A percentile compares a stretch with the other conserved stretches of the same genome.
Conservation (phyloP, 2,797 vertebrate species). For the Chrysocyon brachyurus region DNA sequence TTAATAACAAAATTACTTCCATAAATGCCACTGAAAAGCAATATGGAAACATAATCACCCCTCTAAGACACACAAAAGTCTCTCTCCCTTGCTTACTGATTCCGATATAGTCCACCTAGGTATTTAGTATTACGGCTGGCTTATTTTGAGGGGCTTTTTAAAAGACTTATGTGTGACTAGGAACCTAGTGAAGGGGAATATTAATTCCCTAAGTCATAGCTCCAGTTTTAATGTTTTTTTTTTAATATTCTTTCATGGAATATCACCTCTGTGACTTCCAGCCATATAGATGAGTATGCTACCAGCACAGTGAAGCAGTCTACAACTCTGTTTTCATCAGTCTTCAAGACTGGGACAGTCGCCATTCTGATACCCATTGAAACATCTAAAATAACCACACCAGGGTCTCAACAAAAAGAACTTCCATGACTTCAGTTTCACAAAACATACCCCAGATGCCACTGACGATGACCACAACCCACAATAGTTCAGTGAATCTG, state of each 20-base stretch:
- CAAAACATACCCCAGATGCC: not conserved
- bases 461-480: not conserved
- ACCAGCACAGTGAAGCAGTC: not conserved
- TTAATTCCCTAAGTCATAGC: not conserved
- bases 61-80: not conserved
- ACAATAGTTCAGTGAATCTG: not conserved
- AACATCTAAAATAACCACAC: conserved; percentile 19
- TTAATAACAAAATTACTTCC: conserved; percentile 28
- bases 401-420: not conserved
- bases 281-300: not conserved
- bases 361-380: not conserved
- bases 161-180: not conserved
- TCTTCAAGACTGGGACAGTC: not conserved
- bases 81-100: not conserved
- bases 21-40: not conserved
- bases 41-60: not conserved
- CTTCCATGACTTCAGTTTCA: conserved; percentile 43
- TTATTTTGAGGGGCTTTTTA: not conserved
- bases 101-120: not conserved
- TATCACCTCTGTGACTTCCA: not conserved
- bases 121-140: not conserved
- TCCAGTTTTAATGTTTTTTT: not conserved
- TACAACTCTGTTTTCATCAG: not conserved
- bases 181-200: not conserved
- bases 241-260: not conserved